Evolutionary conservation across 2,888 invertebrate species (phyloP).

Genomic region (Leucoma salicis): DNA sequence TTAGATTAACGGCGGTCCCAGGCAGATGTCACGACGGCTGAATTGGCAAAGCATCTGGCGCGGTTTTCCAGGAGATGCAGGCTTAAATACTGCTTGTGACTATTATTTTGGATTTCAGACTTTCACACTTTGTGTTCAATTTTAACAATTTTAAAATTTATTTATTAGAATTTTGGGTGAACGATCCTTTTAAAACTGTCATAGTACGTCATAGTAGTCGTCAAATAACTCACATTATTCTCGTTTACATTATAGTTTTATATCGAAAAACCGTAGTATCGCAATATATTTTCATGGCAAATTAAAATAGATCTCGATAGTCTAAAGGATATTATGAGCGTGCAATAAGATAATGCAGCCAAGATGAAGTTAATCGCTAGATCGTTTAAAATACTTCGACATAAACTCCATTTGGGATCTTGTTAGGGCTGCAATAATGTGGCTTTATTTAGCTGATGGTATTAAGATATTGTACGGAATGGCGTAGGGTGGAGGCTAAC

Average conservation of each 20-base stretch:
- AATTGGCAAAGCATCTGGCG: too few species aligned
- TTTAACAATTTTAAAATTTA: too few species aligned
- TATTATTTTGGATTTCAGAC: too few species aligned
- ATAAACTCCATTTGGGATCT: neutral
- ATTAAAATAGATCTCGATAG: slow-evolving; percentile 21
- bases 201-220: too few species aligned
- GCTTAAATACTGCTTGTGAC: too few species aligned
- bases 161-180: too few species aligned
- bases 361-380: slow-evolving; percentile 4
- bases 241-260: neutral
- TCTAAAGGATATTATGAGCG: slow-evolving; percentile 23
- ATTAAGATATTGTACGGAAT: neutral
- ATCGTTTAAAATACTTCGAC: slow-evolving; percentile 3
- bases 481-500: too few species aligned
- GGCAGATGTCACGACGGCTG: too few species aligned
- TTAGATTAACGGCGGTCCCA: too few species aligned
- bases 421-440: neutral
- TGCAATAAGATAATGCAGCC: slow-evolving; percentile 18
- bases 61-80: too few species aligned
- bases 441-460: neutral
- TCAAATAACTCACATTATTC: neutral
- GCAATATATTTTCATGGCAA: slow-evolving; percentile 19
- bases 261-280: slow-evolving; percentile 11
- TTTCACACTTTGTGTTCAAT: too few species aligned
- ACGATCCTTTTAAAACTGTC: too few species aligned